Evolutionary conservation across 2,888 invertebrate species (phyloP), one percentile per base, ranked within the genome.

Genomic region (Heliconius charithonia): DNA sequence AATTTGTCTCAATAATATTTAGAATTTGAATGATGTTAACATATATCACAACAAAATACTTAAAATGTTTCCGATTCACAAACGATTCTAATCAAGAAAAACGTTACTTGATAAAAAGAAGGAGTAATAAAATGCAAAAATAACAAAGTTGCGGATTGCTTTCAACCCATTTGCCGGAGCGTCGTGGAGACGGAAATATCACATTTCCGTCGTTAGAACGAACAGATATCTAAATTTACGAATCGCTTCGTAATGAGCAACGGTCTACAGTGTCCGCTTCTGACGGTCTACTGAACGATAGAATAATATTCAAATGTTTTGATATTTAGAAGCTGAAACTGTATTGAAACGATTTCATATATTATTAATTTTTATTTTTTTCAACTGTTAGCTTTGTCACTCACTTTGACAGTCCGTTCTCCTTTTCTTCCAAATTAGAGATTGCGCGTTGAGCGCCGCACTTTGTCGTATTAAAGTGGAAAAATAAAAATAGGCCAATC

Each of bases 101-200:
- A 72, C 2, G 27, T 27, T 51, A 70, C 19, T 27, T 70, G 10
- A 0, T 70, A 56, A n/a, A 32, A n/a, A 56, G 13, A n/a, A 27
- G 3, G 22, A 22, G 37, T n/a, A 29, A 32, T 70, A 56, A 29
- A 72, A 56, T 32, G 32, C 71, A 72, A 72, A 56, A 72, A 72
- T 72, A 72, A 72, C 56, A 32, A 27, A 56, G n/a, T 72, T 56
- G n/a, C 32, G 71, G 71, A 59, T 79, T 73, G 72, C 66, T 79
- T 73, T 62, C 79, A 79, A 73, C 66, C 79, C 76, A 79, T 76
- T 79, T 79, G 73, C 41, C 45, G 73, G 37, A 45, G 73, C 72
- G 25, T 56, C 67, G 41, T 59, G 66, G 73, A 77, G 66, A 66
- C 66, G 77, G 73, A 77, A 74, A 67, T 77, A 77, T 77, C 73